These are phyloP conservation scores for Pitta sordida DNA, from an alignment of 2,113 vertebrate species.

Conservation along the genomic window DNA sequence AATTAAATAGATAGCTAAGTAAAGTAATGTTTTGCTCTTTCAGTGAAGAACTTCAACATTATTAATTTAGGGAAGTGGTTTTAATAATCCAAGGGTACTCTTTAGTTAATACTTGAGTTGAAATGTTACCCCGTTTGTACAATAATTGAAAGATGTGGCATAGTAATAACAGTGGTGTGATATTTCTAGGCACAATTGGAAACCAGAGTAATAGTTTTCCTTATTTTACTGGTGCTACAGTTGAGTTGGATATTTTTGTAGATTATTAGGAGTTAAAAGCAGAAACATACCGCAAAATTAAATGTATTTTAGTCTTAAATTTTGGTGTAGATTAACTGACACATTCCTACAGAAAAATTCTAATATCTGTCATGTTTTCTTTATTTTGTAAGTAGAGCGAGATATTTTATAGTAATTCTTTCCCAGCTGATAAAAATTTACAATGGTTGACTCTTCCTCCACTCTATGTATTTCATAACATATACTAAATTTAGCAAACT, in stretches of 20 bases:
- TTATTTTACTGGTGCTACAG: neutral
- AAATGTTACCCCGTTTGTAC: neutral
- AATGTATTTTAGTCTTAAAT: neutral
- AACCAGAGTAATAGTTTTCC: neutral
- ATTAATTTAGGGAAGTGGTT: neutral
- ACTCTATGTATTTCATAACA: constrained; percentile 40
- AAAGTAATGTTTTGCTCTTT: neutral
- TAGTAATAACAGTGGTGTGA: neutral
- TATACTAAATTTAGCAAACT: constrained; percentile 43
- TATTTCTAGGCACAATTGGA: neutral
- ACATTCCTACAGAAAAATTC: neutral
- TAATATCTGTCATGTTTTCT: neutral
- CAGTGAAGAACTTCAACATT: neutral
- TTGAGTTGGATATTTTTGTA: neutral
- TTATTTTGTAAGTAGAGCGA: neutral
- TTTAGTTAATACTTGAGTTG: neutral
- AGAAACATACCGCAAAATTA: neutral
- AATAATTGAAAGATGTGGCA: neutral
- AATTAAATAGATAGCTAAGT: neutral
- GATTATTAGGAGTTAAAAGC: neutral
- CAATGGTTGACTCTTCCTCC: neutral
- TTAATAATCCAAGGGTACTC: neutral
- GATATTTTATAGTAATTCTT: neutral
- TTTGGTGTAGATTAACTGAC: neutral
- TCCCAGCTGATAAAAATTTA: constrained; percentile 8